Evolutionary conservation across 2,113 vertebrate genomes (phyloP), one percentile per base, ranked within the genome.

Genomic region (Ariopsis seemanni): DNA sequence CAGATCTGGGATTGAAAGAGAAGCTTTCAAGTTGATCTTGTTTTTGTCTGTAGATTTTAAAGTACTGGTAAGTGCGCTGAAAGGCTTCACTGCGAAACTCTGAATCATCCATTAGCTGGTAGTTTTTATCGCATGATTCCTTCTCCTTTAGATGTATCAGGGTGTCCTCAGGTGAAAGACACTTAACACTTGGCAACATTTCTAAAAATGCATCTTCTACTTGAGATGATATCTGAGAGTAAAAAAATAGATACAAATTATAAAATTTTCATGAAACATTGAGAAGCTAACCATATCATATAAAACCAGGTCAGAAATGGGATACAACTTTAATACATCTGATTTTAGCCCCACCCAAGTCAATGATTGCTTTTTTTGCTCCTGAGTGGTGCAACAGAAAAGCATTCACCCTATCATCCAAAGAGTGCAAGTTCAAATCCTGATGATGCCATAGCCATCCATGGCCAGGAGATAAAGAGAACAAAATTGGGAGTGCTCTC

Each of bases 11-110:
- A 22, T 11, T 0, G 0, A 96, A 97, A 1, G 0, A 2, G 88
- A 97, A 97, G 0, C 0, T 1, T 83, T 96, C 95, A 48, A 97
- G 93, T 71, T 94, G 75, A 17, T 22, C 9, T 60, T 58, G 78
- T 9, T 71, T 14, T 0, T 78, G 84, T 50, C 92, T 42, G 89
- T 95, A 95, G 55, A 94, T 94, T 75, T 9, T 94, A 78, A 97
- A 89, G 17, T 97, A 97, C n/a, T 97, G 96, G 91, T 93, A 97
- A 7, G 96, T 95, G 34, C 96, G 95, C 82, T 97, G 96, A 92
- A 96, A 96, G 25, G 92, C 90, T 88, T 95, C 96, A 0, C 95
- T 95, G 52, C 17, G 0, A 48, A 97, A 96, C 20, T 94, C 93
- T 1, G 0, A 2, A 3, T 20, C 0, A 14, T 96, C 95, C 95